Conservation (phyloP, 2,797 vertebrate species). For the Melanotaenia trifasciata region DNA sequence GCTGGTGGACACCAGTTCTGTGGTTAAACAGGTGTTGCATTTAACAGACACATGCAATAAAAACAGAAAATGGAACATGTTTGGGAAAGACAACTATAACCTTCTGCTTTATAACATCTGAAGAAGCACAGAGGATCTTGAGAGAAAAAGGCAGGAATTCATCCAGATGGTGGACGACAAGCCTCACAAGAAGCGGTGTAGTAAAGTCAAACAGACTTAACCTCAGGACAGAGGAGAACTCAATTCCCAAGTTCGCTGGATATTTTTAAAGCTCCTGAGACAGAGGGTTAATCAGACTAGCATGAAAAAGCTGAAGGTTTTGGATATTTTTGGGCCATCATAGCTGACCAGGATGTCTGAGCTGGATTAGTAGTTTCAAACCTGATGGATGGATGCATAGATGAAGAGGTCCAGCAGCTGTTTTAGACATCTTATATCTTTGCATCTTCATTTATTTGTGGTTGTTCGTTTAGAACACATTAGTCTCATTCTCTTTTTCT, state of each 20-base stretch:
- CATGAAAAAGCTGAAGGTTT: slow-evolving; percentile 13
- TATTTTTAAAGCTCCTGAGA: slow-evolving; percentile 31
- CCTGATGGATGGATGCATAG: background rate
- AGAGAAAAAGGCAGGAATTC: slow-evolving; percentile 1
- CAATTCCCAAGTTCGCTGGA: slow-evolving; percentile 7
- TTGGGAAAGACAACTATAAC: background rate
- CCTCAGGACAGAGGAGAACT: background rate
- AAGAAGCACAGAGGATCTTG: background rate
- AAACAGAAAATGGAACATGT: background rate
- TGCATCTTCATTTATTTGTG: background rate
- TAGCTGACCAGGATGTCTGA: background rate
- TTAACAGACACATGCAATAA: background rate
- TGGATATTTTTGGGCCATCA: slow-evolving; percentile 25
- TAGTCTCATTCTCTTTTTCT: slow-evolving; percentile 23
- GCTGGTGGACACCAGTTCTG: slow-evolving; percentile 12
- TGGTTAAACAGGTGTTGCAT: background rate
- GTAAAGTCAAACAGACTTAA: slow-evolving; percentile 4
- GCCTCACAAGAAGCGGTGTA: slow-evolving; percentile 3
- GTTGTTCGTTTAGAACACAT: background rate
- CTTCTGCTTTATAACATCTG: background rate
- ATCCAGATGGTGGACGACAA: slow-evolving; percentile 9
- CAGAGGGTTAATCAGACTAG: slow-evolving; percentile 18
- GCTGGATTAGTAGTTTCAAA: slow-evolving; percentile 10
- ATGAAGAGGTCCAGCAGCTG: background rate
- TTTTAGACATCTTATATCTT: slow-evolving; percentile 2